A percentile compares a stretch with the other conserved stretches of the same genome.
These are phyloP conservation scores for Helleia helle DNA, from an alignment of 2,888 invertebrate genomes.

Conservation along the genomic window DNA sequence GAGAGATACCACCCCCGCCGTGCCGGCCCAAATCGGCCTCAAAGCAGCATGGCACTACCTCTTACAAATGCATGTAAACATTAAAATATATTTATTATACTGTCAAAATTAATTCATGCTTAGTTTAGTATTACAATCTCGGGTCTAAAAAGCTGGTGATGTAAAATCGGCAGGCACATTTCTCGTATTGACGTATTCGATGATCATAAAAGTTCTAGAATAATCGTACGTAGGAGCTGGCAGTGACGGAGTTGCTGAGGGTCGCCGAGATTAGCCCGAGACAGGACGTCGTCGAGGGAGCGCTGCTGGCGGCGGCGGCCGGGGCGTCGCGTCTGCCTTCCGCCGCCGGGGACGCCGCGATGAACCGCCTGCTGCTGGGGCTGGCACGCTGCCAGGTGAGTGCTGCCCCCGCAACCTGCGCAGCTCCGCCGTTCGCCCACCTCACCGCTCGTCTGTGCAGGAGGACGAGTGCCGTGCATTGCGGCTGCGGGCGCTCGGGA, in stretches of 20 bases:
- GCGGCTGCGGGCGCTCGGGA: conserved; percentile 37
- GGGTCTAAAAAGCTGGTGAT: too few relatives aligned
- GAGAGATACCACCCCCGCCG: too few relatives aligned
- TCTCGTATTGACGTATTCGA: too few relatives aligned
- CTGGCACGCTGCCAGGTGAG: conserved; percentile 20
- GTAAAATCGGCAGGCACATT: too few relatives aligned
- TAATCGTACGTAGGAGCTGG: conserved; percentile 20
- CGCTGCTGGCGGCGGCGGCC: conserved; percentile 24
- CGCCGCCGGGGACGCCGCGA: conserved; percentile 24
- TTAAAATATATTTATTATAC: too few relatives aligned
- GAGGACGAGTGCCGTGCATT: conserved; percentile 30
- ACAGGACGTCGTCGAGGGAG: conserved; percentile 22
- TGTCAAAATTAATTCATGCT: too few relatives aligned
- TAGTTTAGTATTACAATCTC: too few relatives aligned
- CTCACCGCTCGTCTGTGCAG: conserved; percentile 12
- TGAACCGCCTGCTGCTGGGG: conserved; percentile 8
- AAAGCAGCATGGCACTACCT: too few relatives aligned
- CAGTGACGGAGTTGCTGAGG: conserved; percentile 26
- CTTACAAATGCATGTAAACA: too few relatives aligned
- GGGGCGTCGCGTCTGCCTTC: conserved; percentile 18
- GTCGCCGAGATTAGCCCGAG: conserved; percentile 18
- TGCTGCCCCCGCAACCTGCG: too few relatives aligned
- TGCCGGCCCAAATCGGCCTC: too few relatives aligned
- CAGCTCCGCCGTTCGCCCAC: not conserved
- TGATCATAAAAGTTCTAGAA: too few relatives aligned